phyloP scores from a whole-genome alignment of 2,113 vertebrate species.

The Pelvicachromis taeniatus region DNA sequence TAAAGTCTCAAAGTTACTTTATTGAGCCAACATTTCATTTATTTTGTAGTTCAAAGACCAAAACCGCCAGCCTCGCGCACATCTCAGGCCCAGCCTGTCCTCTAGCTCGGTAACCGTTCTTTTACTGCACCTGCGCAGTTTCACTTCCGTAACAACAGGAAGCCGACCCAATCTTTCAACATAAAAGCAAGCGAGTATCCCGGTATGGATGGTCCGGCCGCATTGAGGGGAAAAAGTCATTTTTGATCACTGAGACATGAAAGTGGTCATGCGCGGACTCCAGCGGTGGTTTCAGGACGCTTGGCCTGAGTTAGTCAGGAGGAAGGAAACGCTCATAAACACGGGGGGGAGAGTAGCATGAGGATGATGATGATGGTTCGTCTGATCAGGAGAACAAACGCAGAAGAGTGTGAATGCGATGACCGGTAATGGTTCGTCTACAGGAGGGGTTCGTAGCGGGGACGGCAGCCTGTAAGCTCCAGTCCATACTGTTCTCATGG shows the following conservation, averaged over 20 bases:
- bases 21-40: background rate
- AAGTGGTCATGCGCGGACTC: background rate
- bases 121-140: background rate
- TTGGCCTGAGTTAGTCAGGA: background rate
- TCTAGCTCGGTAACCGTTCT: background rate
- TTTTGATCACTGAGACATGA: background rate
- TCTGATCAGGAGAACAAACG: background rate
- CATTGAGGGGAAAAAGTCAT: background rate
- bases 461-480: background rate
- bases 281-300: background rate
- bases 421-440: background rate
- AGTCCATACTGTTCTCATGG: background rate
- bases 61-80: background rate
- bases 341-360: background rate
- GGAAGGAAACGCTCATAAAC: background rate
- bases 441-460: background rate
- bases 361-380: background rate
- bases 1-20: background rate
- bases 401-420: background rate
- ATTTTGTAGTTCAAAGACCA: background rate
- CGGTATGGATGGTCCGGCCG: background rate
- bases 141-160: background rate
- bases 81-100: background rate
- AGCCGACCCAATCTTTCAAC: background rate
- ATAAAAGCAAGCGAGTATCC: background rate